Percentiles rank a stretch among this genome's conserved stretches.
phyloP scores from a whole-genome alignment of 2,113 vertebrate genomes.

The Odontesthes bonariensis region DNA sequence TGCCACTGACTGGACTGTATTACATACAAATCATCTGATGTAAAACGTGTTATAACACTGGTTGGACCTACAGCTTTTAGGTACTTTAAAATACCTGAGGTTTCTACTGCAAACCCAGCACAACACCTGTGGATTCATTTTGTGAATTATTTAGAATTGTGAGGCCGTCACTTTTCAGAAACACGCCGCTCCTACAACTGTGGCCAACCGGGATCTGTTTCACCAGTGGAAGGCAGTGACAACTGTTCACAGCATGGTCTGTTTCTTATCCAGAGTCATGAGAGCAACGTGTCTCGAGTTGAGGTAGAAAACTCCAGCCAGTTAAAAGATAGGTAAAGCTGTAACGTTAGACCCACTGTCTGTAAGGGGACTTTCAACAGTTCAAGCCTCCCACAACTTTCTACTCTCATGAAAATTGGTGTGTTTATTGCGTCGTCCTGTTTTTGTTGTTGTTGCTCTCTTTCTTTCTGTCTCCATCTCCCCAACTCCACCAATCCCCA shows the following conservation, averaged over 20 bases:
- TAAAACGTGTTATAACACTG: background rate
- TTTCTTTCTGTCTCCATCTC: background rate
- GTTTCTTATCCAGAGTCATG: constrained; percentile 16
- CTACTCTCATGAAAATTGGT: background rate
- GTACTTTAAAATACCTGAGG: background rate
- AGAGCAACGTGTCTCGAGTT: constrained; percentile 2
- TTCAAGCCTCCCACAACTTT: constrained; percentile 2
- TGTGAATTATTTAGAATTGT: background rate
- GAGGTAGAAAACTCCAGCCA: constrained; percentile 15
- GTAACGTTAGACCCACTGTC: background rate
- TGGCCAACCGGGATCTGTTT: background rate
- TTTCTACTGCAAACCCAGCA: background rate
- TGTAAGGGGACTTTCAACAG: background rate
- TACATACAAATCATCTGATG: background rate
- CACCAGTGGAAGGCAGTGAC: background rate
- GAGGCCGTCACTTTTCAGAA: constrained; percentile 14
- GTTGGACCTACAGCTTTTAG: background rate
- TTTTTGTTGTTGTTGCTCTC: background rate
- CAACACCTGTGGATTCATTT: background rate
- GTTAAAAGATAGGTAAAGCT: no score
- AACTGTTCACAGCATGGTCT: constrained; percentile 10
- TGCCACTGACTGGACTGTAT: background rate
- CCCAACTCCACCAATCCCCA: constrained; percentile 25
- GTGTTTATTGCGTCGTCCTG: constrained; percentile 1
- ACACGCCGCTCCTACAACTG: background rate